Evolutionary conservation across 2,113 vertebrate genomes (phyloP).

Genomic region (Leucopsar rothschildi): DNA sequence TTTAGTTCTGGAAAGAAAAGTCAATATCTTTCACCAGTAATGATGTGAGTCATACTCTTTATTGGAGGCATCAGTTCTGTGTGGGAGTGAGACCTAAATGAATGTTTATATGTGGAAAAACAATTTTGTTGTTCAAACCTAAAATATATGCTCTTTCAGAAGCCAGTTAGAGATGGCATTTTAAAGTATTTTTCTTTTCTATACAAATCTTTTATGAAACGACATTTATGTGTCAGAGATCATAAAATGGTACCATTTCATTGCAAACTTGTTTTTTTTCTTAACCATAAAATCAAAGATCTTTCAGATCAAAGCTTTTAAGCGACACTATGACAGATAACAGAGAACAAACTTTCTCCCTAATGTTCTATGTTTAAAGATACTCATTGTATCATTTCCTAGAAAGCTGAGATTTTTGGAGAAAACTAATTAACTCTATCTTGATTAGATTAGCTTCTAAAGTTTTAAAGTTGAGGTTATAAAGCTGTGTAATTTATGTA

Average conservation of each 20-base stretch:
- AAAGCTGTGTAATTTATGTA: background rate
- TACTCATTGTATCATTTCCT: background rate
- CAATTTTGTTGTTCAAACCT: conserved; percentile 44
- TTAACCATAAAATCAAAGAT: conserved; percentile 23
- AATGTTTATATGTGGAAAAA: conserved; percentile 39
- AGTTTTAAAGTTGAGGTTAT: background rate
- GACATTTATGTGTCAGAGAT: conserved; percentile 36
- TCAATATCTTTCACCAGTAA: conserved; percentile 17
- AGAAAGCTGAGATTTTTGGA: background rate
- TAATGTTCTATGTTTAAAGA: background rate
- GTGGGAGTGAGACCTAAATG: conserved; percentile 21
- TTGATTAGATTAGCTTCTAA: background rate
- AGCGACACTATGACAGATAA: background rate
- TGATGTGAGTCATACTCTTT: conserved; percentile 10
- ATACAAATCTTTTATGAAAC: background rate
- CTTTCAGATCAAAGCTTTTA: conserved; percentile 47
- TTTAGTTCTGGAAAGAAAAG: conserved; percentile 16
- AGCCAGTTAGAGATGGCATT: background rate
- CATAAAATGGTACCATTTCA: conserved; percentile 25
- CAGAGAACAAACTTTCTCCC: background rate
- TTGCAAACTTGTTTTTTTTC: background rate
- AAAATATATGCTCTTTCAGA: conserved; percentile 33
- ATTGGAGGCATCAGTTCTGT: background rate
- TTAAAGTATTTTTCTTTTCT: conserved; percentile 45
- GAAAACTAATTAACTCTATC: background rate